Evolutionary conservation across 2,888 invertebrate species (phyloP), one percentile per base, ranked within the genome.

Genomic region (Colletes collaris): DNA sequence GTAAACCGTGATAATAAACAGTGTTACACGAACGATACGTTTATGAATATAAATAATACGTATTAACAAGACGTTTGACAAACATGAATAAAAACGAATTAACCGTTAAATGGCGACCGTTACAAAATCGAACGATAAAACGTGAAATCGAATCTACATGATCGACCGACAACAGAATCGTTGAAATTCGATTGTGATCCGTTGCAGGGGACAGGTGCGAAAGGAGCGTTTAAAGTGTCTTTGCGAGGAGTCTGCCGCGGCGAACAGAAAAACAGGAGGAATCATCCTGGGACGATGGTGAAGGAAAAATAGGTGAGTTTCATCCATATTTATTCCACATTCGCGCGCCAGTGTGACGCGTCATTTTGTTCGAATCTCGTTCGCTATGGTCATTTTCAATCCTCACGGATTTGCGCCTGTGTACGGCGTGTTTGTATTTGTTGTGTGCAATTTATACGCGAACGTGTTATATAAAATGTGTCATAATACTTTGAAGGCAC

Each of bases 401-500:
- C 70, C 58, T 62, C 56, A 3, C 35, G 58, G 11, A n/a, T 7
- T 19, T 52, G 62, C 49, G 71, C 53, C 63, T 50, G 58, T 0
- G 11, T 44, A 56, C 37, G 35, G 63, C 44, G 16, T 13, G 13
- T 50, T 62, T 35, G 58, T 65, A 50, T 77, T 64, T 66, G 44
- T 7, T 74, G 59, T 35, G 50, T 62, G 49, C 56, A 72, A 64
- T 64, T 78, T 76, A 27, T 27, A 56, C 35, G 37, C 53, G 27
- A 56, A 50, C 40, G 13, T 10, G 77, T 82, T 85, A 85, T 70
- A 71, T 79, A 80, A 85, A 84, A 81, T 76, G 76, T 80, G 82
- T 74, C 81, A 78, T 64, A 73, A 79, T 77, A 68, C 73, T 58
- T 50, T 16, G 72, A 75, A 59, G 55, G 75, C 35, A 40, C 44